Conservation (phyloP, 2,888 invertebrate genomes). For the Platycheirus albimanus region DNA sequence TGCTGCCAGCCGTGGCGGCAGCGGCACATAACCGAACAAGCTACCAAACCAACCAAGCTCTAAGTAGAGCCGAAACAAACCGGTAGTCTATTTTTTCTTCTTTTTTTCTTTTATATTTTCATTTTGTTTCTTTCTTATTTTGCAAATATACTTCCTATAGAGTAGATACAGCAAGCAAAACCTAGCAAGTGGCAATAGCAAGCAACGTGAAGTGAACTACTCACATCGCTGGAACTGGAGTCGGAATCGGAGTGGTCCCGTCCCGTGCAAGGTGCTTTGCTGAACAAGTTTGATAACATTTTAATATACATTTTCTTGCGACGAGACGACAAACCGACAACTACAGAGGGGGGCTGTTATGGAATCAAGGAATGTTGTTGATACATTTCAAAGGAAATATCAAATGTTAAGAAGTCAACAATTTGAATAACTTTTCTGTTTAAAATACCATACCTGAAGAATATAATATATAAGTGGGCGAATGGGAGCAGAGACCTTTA, state of each 20-base stretch:
- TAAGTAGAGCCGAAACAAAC: slow-evolving; percentile 58
- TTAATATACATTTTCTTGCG: slow-evolving; percentile 16
- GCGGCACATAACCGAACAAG: slow-evolving; percentile 32
- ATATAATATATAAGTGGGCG: not conserved
- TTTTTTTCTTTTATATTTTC: slow-evolving; percentile 20
- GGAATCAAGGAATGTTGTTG: slow-evolving; percentile 54
- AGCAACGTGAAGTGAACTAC: slow-evolving; percentile 44
- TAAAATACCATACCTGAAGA: not conserved
- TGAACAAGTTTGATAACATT: slow-evolving; percentile 62
- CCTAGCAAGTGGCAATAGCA: slow-evolving; percentile 35
- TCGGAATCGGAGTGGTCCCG: no score
- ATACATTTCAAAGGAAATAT: slow-evolving; percentile 22
- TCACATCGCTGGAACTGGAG: slow-evolving; percentile 12
- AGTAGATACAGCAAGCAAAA: no score
- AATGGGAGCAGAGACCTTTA: slow-evolving; percentile 60
- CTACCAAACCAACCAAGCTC: slow-evolving; percentile 34
- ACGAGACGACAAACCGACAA: no score
- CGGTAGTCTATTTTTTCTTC: slow-evolving; percentile 50
- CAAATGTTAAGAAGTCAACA: slow-evolving; percentile 22
- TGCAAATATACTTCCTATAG: slow-evolving; percentile 65
- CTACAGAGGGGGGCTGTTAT: slow-evolving; percentile 57
- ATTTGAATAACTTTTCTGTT: not conserved
- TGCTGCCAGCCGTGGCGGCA: slow-evolving; percentile 30
- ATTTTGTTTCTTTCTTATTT: no score
- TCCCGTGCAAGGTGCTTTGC: slow-evolving; percentile 58